phyloP scores from a whole-genome alignment of 2,797 vertebrate genomes.

The Epinephelus malabaricus region DNA sequence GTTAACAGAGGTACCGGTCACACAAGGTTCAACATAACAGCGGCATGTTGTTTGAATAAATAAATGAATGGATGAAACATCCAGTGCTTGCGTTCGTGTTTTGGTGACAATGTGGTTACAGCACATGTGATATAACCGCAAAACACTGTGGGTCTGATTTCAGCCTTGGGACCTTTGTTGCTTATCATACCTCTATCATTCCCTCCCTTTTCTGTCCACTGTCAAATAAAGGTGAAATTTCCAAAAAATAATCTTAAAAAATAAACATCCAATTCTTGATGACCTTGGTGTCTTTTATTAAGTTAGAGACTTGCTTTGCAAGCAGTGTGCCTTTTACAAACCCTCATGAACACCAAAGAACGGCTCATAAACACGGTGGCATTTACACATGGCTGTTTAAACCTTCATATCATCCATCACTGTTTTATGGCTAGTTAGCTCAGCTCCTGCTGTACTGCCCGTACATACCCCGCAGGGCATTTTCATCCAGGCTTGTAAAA shows the following conservation, averaged over 20 bases:
- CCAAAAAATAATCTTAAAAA: too few relatives aligned
- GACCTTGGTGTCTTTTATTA: conserved; percentile 3
- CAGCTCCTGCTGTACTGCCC: conserved; percentile 68
- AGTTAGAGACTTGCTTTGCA: conserved; percentile 30
- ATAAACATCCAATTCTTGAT: neutral
- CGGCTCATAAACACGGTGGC: conserved; percentile 64
- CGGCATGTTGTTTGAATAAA: neutral
- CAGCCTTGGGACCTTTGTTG: neutral
- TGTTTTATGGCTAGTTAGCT: conserved; percentile 79
- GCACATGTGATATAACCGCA: too few relatives aligned
- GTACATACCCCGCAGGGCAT: conserved; percentile 53
- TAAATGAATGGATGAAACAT: too few relatives aligned
- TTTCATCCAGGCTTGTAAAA: conserved; percentile 66
- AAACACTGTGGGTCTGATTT: neutral
- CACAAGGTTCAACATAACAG: too few relatives aligned
- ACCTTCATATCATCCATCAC: conserved; percentile 74
- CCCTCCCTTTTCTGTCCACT: too few relatives aligned
- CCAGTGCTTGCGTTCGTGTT: too few relatives aligned
- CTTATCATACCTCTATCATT: too few relatives aligned
- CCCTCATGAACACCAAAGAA: conserved; percentile 38
- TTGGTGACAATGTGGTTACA: too few relatives aligned
- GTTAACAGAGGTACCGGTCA: neutral
- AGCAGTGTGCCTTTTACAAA: conserved; percentile 30
- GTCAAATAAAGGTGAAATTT: too few relatives aligned
- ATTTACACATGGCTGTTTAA: conserved; percentile 70